A percentile compares a stretch with the other conserved stretches of the same genome.
Evolutionary conservation across 2,113 vertebrate species (phyloP).

Genomic region (Eulemur macaco): DNA sequence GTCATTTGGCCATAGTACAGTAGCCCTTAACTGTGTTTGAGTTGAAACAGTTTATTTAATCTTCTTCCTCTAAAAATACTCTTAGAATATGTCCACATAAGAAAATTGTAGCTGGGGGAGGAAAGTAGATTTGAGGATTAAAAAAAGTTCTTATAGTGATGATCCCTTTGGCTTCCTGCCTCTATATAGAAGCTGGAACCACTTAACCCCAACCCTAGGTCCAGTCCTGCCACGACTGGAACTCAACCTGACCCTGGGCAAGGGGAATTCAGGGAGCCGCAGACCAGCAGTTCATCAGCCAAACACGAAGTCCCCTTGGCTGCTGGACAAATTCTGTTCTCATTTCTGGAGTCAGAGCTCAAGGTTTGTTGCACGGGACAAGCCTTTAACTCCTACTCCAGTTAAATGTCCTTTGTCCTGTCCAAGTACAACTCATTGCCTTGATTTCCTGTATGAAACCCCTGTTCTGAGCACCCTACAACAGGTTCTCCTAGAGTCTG

Average conservation of each 20-base stretch:
- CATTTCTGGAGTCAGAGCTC: neutral
- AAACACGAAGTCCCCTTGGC: neutral
- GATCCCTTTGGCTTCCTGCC: neutral
- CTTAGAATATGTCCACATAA: neutral
- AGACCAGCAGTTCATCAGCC: neutral
- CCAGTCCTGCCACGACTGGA: neutral
- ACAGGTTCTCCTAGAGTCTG: too few relatives aligned
- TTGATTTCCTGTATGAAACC: accelerated
- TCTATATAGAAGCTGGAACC: neutral
- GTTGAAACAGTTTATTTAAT: neutral
- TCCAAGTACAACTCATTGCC: accelerated
- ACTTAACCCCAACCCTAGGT: neutral
- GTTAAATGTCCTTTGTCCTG: neutral
- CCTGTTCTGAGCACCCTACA: neutral
- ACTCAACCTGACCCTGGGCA: neutral
- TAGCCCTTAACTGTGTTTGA: neutral
- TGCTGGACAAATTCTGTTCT: neutral
- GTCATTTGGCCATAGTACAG: neutral
- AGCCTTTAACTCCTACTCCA: neutral
- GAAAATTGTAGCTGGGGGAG: neutral
- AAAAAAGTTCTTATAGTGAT: neutral
- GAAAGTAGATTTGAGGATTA: neutral
- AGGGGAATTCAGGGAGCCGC: conserved; percentile 10
- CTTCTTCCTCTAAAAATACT: neutral
- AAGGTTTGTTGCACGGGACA: neutral